phyloP scores from a whole-genome alignment of 2,797 vertebrate genomes.

The Fratercula arctica region DNA sequence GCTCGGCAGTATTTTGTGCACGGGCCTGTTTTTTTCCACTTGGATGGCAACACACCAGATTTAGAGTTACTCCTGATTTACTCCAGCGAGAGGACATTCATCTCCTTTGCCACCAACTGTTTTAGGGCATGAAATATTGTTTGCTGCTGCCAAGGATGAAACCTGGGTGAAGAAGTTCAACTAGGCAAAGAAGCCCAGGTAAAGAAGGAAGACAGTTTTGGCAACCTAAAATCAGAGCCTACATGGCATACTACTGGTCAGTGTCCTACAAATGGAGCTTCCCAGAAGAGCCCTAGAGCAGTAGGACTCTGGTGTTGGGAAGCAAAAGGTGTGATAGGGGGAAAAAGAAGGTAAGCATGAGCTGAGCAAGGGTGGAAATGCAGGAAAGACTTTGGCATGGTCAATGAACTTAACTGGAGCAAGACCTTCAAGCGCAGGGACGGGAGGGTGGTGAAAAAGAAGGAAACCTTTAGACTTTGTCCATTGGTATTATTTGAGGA shows the following conservation, averaged over 20 bases:
- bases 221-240: not conserved
- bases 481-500: not conserved
- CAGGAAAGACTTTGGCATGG: not conserved
- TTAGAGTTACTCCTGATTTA: not conserved
- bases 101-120: not conserved
- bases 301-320: not conserved
- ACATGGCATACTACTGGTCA: not conserved
- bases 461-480: not conserved
- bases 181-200: not conserved
- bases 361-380: not conserved
- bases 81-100: not conserved
- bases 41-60: not conserved
- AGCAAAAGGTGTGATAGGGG: not conserved
- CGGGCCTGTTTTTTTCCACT: not conserved
- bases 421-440: not conserved
- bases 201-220: not conserved
- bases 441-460: not conserved
- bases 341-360: not conserved
- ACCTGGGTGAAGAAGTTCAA: not conserved
- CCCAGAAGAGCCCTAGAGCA: not conserved
- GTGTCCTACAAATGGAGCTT: not conserved
- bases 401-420: not conserved
- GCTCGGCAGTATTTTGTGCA: constrained; percentile 38
- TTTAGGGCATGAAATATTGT: not conserved
- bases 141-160: not conserved